Evolutionary conservation across 2,113 vertebrate genomes (phyloP).

Genomic region (Carassius auratus): DNA sequence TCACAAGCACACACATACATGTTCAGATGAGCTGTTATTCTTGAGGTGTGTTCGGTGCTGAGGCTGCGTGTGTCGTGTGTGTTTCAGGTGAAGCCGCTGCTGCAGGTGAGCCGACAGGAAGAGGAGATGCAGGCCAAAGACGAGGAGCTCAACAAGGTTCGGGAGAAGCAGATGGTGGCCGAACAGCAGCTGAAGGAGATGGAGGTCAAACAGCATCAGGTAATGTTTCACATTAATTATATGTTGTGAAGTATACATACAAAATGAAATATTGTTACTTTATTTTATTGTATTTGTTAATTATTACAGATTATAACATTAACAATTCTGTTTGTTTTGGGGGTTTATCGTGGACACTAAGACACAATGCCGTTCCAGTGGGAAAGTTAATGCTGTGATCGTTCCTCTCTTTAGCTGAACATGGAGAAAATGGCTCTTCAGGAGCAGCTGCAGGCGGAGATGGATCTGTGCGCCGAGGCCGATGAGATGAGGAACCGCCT

Average conservation of each 20-base stretch:
- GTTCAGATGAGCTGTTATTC: not conserved
- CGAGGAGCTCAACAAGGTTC: conserved; percentile 64
- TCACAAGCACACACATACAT: not conserved
- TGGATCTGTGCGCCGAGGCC: conserved; percentile 93
- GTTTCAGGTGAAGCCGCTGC: conserved; percentile 78
- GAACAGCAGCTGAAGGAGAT: conserved; percentile 86
- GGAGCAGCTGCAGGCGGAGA: conserved; percentile 97
- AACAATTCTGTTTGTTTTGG: too few species aligned
- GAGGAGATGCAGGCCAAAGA: conserved; percentile 84
- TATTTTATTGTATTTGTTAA: too few species aligned
- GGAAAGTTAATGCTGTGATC: not conserved
- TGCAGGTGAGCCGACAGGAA: conserved; percentile 66
- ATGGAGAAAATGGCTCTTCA: conserved; percentile 94
- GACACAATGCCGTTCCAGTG: not conserved
- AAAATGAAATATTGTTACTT: too few species aligned
- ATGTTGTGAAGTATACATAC: too few species aligned
- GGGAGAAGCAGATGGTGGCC: conserved; percentile 85
- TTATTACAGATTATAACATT: too few species aligned
- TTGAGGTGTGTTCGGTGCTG: not conserved
- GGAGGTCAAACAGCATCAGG: conserved; percentile 88
- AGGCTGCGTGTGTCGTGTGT: not conserved
- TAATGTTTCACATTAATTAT: conserved; percentile 46
- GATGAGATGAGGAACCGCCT: conserved; percentile 95
- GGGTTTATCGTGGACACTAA: too few species aligned
- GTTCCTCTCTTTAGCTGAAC: conserved; percentile 73